Evolutionary conservation across 2,797 vertebrate species (phyloP).

Genomic region (Euthynnus affinis): DNA sequence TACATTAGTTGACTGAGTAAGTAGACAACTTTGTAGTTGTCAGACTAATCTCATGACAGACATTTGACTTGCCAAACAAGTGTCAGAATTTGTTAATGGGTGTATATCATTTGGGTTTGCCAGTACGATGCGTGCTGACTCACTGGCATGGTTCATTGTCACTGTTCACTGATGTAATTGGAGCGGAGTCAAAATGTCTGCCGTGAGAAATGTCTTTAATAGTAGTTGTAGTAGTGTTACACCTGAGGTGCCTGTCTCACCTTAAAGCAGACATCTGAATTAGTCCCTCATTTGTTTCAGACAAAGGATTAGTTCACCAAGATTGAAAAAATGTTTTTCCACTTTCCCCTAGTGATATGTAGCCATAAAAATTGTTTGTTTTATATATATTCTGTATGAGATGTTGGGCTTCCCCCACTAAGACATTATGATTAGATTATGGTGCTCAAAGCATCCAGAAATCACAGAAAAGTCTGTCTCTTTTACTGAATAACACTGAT

Average conservation of each 20-base stretch:
- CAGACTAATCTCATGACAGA: neutral
- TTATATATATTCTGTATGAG: too few species aligned
- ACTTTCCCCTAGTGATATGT: too few species aligned
- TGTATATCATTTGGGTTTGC: neutral
- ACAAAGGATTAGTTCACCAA: too few species aligned
- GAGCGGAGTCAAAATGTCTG: neutral
- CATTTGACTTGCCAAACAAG: conserved; percentile 3
- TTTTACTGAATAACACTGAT: too few species aligned
- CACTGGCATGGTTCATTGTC: neutral
- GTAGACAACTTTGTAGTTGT: neutral
- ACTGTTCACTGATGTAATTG: neutral
- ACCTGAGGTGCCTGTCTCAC: neutral
- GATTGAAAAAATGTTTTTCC: too few species aligned
- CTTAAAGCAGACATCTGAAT: neutral
- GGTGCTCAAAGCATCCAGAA: too few species aligned
- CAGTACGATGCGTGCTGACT: neutral
- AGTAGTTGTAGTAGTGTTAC: neutral
- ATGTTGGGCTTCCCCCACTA: too few species aligned
- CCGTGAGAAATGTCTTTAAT: too few species aligned
- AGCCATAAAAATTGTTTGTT: too few species aligned
- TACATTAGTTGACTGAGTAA: neutral
- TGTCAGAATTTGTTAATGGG: neutral
- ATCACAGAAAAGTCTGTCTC: too few species aligned
- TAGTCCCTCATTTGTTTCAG: too few species aligned
- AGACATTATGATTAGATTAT: too few species aligned